Conservation (phyloP, 2,888 invertebrate species). For the Hoplodrina ambigua region DNA sequence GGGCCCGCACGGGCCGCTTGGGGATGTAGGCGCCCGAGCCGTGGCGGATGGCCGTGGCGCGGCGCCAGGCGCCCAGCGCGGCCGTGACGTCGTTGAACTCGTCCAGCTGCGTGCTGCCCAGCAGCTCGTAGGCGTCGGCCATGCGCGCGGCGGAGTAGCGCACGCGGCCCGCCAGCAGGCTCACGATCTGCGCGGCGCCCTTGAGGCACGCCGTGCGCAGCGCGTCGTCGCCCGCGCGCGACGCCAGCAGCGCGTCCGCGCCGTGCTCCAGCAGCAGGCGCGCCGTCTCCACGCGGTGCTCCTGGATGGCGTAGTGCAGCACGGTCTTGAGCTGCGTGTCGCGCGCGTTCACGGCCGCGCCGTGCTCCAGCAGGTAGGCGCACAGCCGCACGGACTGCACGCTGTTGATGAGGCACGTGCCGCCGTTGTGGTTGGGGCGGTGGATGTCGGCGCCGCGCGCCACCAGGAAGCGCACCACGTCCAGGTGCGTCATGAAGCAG, state of each 20-base stretch:
- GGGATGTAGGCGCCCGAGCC: constrained; percentile 62
- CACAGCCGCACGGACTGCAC: constrained; percentile 96
- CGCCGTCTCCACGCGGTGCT: constrained; percentile 95
- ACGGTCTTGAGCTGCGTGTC: constrained; percentile 98
- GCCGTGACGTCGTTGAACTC: constrained; percentile 94
- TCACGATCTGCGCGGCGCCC: constrained; percentile 91
- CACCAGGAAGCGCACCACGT: constrained; percentile 94
- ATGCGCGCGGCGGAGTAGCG: constrained; percentile 92
- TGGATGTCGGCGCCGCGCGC: constrained; percentile 95
- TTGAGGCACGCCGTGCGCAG: constrained; percentile 95
- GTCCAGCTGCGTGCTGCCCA: constrained; percentile 96
- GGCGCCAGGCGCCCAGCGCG: constrained; percentile 94
- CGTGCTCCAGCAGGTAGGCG: constrained; percentile 94
- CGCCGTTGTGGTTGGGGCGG: constrained; percentile 96
- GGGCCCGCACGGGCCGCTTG: constrained; percentile 89
- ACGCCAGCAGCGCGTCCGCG: constrained; percentile 94
- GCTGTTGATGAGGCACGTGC: constrained; percentile 97
- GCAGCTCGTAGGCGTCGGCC: constrained; percentile 96
- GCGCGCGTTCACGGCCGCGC: constrained; percentile 95
- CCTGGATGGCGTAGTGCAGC: constrained; percentile 96
- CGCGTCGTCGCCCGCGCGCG: constrained; percentile 96
- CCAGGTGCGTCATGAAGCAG: constrained; percentile 97
- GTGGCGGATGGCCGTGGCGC: constrained; percentile 88
- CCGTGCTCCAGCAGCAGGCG: constrained; percentile 94
- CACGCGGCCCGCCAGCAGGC: constrained; percentile 91